Base-by-base conservation (phyloP, 1,140 invertebrate genomes). In the Aethina tumida region DNA sequence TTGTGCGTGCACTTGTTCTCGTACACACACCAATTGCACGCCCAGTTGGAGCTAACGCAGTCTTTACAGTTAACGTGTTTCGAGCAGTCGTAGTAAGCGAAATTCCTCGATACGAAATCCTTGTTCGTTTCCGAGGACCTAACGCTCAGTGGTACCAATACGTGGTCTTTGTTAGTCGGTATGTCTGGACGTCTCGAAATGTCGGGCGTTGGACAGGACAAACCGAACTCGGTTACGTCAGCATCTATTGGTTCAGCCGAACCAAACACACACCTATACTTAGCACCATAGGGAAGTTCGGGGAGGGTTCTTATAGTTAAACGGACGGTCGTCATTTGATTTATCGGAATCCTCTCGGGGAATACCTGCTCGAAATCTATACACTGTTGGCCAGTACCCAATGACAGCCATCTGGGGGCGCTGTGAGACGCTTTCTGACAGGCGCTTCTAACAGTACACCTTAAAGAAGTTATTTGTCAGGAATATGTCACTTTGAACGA, bases 1-100 rank as follows among this genome's bases (percentile, higher is more conserved):
- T 94, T 84, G 66, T 92, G 83, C 1, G 89, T 88, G 60, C 93
- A 97, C 54, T 79, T 81, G 62, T 96, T 96, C 51, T 94, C 89
- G 59, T 90, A 91, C 32, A 96, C 84, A 65, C 94, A 97, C 94
- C 94, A 95, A 55, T 87, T 92, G 55, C 90, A 95, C 2, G 81
- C 79, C 90, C 90, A 95, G 47, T 84, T 77, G 35, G 85, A 86
- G 51, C 76, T 77, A 3, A 93, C 85, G 63, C 90, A 95, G 20
- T 81, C 76, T 26, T 77, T 74, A 60, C 90, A 94, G 48, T 84
- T 87, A 7, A 69, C 77, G 60, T 97, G 92, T 38, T 79, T 75
- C 5, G 80, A 81, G 59, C 94, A 97, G 63, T 97, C 90, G 63
- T 89, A 97, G 60, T 89, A 96, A 8, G 88, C 88, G 64, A 97